A percentile compares a stretch with the other conserved stretches of the same genome.
phyloP scores from a whole-genome alignment of 92 coral and sea anemone species.

The Palythoa heliodiscus region DNA sequence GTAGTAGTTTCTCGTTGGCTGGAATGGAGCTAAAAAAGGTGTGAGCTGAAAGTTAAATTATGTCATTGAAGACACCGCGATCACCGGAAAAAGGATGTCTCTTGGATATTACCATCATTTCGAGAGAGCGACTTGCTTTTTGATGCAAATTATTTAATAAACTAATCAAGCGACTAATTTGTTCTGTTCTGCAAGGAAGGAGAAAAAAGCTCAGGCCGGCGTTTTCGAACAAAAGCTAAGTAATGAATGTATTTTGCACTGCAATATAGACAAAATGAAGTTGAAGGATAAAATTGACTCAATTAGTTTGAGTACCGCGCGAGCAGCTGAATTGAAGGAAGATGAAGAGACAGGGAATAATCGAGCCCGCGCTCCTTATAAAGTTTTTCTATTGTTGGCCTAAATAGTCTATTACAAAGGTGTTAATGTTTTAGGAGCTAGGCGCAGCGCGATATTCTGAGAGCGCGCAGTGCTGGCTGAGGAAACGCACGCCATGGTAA shows the following conservation, averaged over 20 bases:
- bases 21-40: conserved; percentile 12
- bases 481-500: neutral
- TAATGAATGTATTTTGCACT: conserved; percentile 72
- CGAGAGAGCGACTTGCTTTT: conserved; percentile 81
- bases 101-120: conserved; percentile 68
- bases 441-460: conserved; percentile 56
- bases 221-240: conserved; percentile 70
- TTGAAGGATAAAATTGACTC: conserved; percentile 78
- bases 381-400: conserved; percentile 60
- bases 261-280: conserved; percentile 71
- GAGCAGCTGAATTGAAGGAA: conserved; percentile 72
- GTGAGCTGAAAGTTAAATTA: conserved; percentile 39
- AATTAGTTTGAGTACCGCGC: conserved; percentile 78
- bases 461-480: conserved; percentile 51
- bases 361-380: conserved; percentile 64
- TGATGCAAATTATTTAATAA: conserved; percentile 94
- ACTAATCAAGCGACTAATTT: conserved; percentile 86
- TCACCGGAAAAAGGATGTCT: conserved; percentile 94
- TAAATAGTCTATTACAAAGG: conserved; percentile 65
- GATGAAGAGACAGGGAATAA: conserved; percentile 71
- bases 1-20: neutral
- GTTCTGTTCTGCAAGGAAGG: conserved; percentile 80
- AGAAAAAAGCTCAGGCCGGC: conserved; percentile 87
- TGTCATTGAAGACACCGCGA: conserved; percentile 61
- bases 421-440: conserved; percentile 66